Evolutionary conservation across 1,140 invertebrate genomes (phyloP).

Genomic region (Ostrea denselamellosa): DNA sequence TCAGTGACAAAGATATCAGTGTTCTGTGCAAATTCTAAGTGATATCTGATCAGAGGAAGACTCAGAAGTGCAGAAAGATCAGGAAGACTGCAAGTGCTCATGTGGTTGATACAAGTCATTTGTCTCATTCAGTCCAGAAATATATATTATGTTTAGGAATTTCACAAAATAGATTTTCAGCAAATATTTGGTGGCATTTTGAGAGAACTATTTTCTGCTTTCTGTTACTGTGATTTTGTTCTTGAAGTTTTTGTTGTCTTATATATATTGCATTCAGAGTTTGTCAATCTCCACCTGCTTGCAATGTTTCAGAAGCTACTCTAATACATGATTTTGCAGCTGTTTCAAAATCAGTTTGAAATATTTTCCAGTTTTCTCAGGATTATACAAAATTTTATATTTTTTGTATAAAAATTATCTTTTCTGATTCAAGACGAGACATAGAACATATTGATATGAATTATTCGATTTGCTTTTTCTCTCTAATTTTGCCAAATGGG

Average conservation of each 20-base stretch:
- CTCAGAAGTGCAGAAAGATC: too few species aligned
- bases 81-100: not conserved
- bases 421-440: constrained; percentile 4
- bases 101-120: not conserved
- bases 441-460: constrained; percentile 3
- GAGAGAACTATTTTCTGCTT: not conserved
- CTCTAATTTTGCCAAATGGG: not conserved
- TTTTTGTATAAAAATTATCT: not conserved
- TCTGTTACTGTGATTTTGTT: not conserved
- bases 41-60: not conserved
- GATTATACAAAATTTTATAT: not conserved
- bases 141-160: constrained; percentile 29
- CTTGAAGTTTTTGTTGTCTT: not conserved
- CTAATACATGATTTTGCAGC: not conserved
- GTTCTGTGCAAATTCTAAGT: not conserved
- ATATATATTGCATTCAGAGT: not conserved
- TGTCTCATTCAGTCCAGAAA: constrained; percentile 33
- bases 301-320: not conserved
- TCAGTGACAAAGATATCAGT: not conserved
- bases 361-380: not conserved
- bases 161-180: not conserved
- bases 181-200: not conserved
- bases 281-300: constrained; percentile 23
- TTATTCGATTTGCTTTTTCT: not conserved
- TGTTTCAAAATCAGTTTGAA: not conserved